These are phyloP conservation scores for Acinonyx jubatus DNA, from an alignment of 2,113 vertebrate species.

Conservation along the genomic window DNA sequence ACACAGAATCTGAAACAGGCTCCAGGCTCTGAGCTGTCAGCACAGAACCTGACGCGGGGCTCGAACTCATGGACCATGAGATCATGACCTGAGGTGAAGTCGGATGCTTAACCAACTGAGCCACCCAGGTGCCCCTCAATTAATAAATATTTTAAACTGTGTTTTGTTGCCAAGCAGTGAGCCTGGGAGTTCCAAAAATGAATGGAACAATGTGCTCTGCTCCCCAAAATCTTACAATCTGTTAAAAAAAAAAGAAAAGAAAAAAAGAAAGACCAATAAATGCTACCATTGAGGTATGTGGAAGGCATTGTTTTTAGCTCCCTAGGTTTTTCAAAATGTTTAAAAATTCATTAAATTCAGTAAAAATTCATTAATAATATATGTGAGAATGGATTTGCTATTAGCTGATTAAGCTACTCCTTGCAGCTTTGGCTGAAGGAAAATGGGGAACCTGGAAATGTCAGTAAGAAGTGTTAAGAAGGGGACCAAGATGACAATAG, in stretches of 20 bases:
- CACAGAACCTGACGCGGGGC: no score
- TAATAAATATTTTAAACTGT: neutral
- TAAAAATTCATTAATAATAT: neutral
- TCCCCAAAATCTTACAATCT: neutral
- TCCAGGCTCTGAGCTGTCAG: no score
- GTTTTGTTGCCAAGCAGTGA: neutral
- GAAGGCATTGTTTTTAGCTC: neutral
- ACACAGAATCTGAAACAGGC: no score
- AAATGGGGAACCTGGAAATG: neutral
- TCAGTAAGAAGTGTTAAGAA: neutral
- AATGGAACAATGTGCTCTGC: neutral
- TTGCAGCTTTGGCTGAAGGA: neutral
- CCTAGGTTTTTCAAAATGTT: neutral
- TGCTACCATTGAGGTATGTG: neutral
- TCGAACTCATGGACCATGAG: no score
- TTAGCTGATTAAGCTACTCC: neutral
- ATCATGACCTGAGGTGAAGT: no score
- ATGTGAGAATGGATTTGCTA: neutral
- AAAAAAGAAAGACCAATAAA: neutral
- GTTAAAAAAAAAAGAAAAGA: neutral
- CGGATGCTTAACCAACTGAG: no score
- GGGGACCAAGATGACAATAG: neutral
- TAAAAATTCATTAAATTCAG: no score
- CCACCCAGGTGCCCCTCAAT: neutral
- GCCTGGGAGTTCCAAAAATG: neutral